Evolutionary conservation across 2,888 invertebrate species (phyloP).

Genomic region (Scaptomyza cyrtandrae): DNA sequence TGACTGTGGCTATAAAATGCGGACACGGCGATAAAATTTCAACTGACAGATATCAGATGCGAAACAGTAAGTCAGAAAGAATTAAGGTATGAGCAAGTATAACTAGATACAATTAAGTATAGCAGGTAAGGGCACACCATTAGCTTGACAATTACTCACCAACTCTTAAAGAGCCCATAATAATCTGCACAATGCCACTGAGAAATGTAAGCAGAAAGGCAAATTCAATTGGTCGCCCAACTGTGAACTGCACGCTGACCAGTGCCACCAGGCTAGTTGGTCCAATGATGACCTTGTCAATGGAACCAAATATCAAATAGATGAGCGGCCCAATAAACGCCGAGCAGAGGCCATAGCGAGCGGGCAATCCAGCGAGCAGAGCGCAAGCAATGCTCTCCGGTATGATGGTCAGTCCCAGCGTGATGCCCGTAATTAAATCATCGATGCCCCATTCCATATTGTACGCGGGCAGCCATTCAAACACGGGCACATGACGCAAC

Average conservation of each 20-base stretch:
- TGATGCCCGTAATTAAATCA: constrained; percentile 94
- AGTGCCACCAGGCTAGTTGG: constrained; percentile 94
- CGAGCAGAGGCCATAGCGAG: constrained; percentile 96
- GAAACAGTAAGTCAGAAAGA: not conserved
- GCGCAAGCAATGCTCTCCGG: constrained; percentile 98
- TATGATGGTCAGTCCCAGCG: constrained; percentile 95
- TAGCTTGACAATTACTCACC: constrained; percentile 85
- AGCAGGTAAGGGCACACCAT: too few species aligned
- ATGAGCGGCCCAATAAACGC: constrained; percentile 95
- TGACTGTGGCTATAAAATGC: constrained; percentile 5
- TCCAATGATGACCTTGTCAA: constrained; percentile 91
- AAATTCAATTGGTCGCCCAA: constrained; percentile 89
- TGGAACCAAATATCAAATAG: constrained; percentile 94
- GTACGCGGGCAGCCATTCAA: constrained; percentile 81
- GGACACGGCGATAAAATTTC: not conserved
- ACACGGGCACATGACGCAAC: constrained; percentile 67
- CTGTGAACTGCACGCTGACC: constrained; percentile 91
- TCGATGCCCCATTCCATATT: constrained; percentile 86
- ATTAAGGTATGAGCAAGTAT: too few species aligned
- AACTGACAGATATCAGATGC: not conserved
- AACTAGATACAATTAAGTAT: too few species aligned
- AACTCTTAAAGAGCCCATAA: constrained; percentile 91
- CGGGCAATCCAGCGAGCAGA: constrained; percentile 91
- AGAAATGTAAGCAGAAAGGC: constrained; percentile 91
- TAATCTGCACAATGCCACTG: constrained; percentile 90